Evolutionary conservation across 2,113 vertebrate genomes (phyloP), one percentile per base, ranked within the genome.

Genomic region (Chroicocephalus ridibundus): DNA sequence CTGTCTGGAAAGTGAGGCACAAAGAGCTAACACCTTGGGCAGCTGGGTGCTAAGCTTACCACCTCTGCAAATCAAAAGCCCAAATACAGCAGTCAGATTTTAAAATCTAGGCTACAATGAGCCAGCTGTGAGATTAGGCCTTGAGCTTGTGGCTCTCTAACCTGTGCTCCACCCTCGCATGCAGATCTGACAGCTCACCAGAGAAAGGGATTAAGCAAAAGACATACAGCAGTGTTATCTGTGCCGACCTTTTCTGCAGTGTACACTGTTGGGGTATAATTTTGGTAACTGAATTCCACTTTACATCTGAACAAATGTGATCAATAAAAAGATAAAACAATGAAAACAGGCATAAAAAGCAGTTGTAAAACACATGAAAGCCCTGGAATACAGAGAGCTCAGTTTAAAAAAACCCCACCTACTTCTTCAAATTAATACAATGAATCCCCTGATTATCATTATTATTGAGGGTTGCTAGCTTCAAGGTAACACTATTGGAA

Each of bases 151-250:
- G 47, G 6, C 22, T 78, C 24, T 5, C 17, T 11, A 80, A 12
- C 5, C 32, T 71, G 38, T 3, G 3, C n/a, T 66, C 24, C 29
- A 18, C 4, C 13, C 25, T 62, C 2, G 1, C 15, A 14, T 6
- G 38, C 32, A 68, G 57, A 38, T 36, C 26, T 2, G 3, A 60
- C 7, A 76, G 61, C 22, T 93, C 57, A 22, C 29, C 34, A 72
- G 29, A 91, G 49, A 89, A 65, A 58, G 11, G 9, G 38, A 64
- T 55, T 49, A 68, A 87, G 7, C 17, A 51, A 52, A 94, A 70
- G 29, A 83, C 3, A 15, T 5, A 24, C 2, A 57, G 32, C 6
- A 32, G 6, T 26, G 29, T 6, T 81, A 29, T 42, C 20, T 52
- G 7, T 7, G 66, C 20, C 3, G 4, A 19, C 8, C 6, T 54